Base-by-base conservation (phyloP, 92 coral and sea anemone genomes). In the Phenganax marumi region DNA sequence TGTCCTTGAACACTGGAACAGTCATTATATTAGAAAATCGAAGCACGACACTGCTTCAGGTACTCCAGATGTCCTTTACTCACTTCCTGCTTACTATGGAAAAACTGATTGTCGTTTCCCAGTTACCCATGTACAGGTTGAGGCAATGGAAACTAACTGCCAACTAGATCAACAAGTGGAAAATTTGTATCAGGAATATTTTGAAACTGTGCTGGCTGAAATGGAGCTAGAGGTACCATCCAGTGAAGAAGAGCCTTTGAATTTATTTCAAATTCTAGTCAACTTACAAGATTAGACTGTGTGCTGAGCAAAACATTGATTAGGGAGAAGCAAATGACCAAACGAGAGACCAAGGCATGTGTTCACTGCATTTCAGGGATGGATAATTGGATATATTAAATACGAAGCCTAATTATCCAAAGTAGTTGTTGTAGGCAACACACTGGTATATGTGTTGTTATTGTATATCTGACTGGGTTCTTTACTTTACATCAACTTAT, bases 1-100 rank as follows among this genome's bases (percentile, higher is more conserved):
- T 17, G 75, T 69, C 8, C 7, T 9, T 3, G 53, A 69, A 26
- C 75, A 69, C 7, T 69, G 75, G 75, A 69, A 69, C 75, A 26
- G 52, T n/a, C 75, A 69, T 49, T 69, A 69, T 18, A 69, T 69
- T 9, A 19, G 75, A 26, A 9, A 18, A 49, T 69, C 54, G 46
- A 19, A 51, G 11, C 22, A 69, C 12, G 53, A 69, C 33, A 69
- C 75, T 17, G 75, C 46, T 33, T 13, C 75, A 69, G 75, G 75
- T 9, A 69, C 26, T 69, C 75, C 53, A 9, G 52, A 69, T 18
- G 10, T 69, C 22, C 46, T 69, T 16, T 69, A 69, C 33, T 69
- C 10, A 16, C 52, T 69, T 3, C 75, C 75, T 33, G 75, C 25
- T 3, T 69, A 39, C 33, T 16, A 43, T 69, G 75, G 75, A 39